Base-by-base conservation (phyloP, 1,140 invertebrate species). In the Dreissena rostriformis region DNA sequence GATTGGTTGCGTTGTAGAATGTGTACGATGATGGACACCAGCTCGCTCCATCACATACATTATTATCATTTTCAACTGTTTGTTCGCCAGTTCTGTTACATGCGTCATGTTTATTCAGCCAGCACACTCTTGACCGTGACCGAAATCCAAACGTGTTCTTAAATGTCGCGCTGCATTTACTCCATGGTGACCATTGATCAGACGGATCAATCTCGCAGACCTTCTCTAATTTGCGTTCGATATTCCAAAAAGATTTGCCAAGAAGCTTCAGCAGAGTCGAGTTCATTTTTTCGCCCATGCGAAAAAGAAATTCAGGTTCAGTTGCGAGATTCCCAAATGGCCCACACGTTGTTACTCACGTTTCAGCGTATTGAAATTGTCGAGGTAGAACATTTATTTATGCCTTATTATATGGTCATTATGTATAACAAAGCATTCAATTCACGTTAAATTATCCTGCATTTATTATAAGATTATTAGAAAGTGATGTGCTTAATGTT, bases 101-200 rank as follows among this genome's bases (percentile, higher is more conserved):
- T 39, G 8, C 39, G 57, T 61, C 57, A 6, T 61, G 6, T 24
- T 61, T 12, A 6, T 61, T 6, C 4, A n/a, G 2, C 57, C 57
- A 61, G 11, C 57, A 61, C 22, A 24, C 17, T 61, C 57, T 19
- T 11, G 57, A 61, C 57, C 57, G 17, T 4, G 17, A n/a, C 57
- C 57, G 4, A 61, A 61, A 19, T n/a, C 57, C 57, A 24, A 61
- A 61, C 57, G 57, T 61, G 17, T 19, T 24, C 57, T 19, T n/a
- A 2, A n/a, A 19, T n/a, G 2, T 24, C 22, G 57, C 57, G 22
- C 17, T n/a, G 22, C 57, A 61, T 24, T n/a, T 19, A 61, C 17
- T n/a, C 57, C 57, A 61, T 24, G 57, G 57, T 61, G 57, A 61
- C 57, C 57, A 61, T 61, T 61, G 17, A 61, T 24, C 22, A 61